Evolutionary conservation across 2,888 invertebrate species (phyloP).

Genomic region (Pseudolycoriella hygida): DNA sequence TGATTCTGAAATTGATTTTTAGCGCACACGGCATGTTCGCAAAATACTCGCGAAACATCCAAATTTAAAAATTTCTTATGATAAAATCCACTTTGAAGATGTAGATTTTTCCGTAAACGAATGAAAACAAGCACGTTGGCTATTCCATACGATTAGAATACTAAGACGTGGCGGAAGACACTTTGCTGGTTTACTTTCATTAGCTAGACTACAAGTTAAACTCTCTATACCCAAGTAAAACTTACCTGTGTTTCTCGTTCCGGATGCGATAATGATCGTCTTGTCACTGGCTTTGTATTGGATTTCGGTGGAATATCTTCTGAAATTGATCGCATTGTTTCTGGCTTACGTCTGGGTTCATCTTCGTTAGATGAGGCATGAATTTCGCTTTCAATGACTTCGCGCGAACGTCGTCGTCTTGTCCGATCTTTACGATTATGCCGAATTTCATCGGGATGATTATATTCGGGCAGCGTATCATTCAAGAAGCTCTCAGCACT

Average conservation of each 20-base stretch:
- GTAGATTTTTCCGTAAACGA: no score
- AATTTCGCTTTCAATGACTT: slow-evolving; percentile 11
- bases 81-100: no score
- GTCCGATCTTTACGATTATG: slow-evolving; percentile 12
- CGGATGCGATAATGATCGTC: slow-evolving; percentile 27
- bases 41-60: no score
- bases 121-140: no score
- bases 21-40: no score
- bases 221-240: no score
- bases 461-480: slow-evolving; percentile 9
- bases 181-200: no score
- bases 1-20: no score
- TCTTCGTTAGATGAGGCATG: slow-evolving; percentile 9
- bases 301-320: slow-evolving; percentile 24
- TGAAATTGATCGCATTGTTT: slow-evolving; percentile 26
- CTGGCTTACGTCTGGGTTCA: slow-evolving; percentile 19
- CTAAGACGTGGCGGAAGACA: no score
- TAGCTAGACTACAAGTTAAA: no score
- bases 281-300: slow-evolving; percentile 21
- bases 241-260: slow-evolving; percentile 25
- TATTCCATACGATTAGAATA: no score
- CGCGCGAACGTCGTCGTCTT: slow-evolving; percentile 11
- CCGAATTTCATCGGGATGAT: slow-evolving; percentile 13
- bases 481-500: slow-evolving; percentile 12
- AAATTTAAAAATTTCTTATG: no score